Conservation (phyloP, 2,113 vertebrate genomes). For the Antennarius striatus region DNA sequence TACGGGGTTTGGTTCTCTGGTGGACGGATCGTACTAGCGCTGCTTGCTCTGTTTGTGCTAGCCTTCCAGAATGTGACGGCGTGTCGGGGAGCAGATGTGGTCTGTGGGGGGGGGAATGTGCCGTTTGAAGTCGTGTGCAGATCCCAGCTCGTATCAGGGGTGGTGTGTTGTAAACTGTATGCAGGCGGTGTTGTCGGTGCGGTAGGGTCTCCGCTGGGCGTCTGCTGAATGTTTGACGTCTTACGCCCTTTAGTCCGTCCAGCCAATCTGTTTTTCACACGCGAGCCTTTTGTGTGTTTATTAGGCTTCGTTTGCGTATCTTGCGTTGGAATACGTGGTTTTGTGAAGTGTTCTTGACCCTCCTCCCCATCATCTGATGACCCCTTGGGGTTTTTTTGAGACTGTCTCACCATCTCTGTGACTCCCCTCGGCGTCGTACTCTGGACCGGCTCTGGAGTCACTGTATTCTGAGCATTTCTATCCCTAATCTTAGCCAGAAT, state of each 20-base stretch:
- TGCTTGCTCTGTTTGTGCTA: conserved; percentile 37
- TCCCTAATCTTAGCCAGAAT: conserved; percentile 90
- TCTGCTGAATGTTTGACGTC: not conserved
- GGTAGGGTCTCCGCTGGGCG: not conserved
- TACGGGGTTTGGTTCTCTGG: conserved; percentile 42
- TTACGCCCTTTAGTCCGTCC: not conserved
- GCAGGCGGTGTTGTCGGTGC: not conserved
- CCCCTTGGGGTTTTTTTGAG: conserved; percentile 43
- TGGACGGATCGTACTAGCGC: conserved; percentile 29
- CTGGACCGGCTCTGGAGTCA: conserved; percentile 44
- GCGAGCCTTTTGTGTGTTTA: not conserved
- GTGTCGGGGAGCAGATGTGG: conserved; percentile 66
- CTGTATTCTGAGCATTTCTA: conserved; percentile 70
- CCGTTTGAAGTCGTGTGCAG: conserved; percentile 39
- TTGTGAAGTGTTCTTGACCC: conserved; percentile 21
- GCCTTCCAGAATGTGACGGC: conserved; percentile 46
- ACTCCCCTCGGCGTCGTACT: conserved; percentile 30
- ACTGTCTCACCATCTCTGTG: conserved; percentile 18
- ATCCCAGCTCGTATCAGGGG: conserved; percentile 1
- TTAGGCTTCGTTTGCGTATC: not conserved
- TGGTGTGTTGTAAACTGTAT: conserved; percentile 2
- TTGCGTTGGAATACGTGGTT: not conserved
- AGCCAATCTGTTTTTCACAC: not conserved
- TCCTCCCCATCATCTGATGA: conserved; percentile 69
- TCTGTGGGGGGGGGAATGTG: conserved; percentile 45